Conservation (phyloP, 2,797 vertebrate species). For the Momotus momota region DNA sequence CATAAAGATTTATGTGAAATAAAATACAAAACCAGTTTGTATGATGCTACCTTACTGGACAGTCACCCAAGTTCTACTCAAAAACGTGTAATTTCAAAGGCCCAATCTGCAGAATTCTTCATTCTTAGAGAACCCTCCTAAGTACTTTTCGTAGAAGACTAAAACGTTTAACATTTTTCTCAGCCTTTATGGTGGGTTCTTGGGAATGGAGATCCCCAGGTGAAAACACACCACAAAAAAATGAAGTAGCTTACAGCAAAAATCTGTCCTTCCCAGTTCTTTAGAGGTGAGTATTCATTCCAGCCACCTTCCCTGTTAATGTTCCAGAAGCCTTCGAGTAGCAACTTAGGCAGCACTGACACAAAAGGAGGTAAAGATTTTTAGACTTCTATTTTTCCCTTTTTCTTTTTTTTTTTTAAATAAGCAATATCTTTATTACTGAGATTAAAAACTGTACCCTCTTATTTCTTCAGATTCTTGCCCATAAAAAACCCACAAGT, state of each 20-base stretch:
- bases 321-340: background rate
- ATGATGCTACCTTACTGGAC: background rate
- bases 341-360: background rate
- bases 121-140: background rate
- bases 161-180: background rate
- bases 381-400: background rate
- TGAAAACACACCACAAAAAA: background rate
- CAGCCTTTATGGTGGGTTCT: background rate
- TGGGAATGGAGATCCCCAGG: background rate
- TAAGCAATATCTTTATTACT: background rate
- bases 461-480: background rate
- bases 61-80: background rate
- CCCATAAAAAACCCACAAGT: background rate
- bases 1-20: background rate
- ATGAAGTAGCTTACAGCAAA: background rate
- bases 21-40: background rate
- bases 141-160: background rate
- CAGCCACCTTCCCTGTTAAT: background rate
- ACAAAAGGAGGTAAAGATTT: background rate
- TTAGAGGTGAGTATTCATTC: background rate
- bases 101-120: background rate
- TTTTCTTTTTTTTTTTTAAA: background rate
- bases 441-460: background rate
- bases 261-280: background rate
- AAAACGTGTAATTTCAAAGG: background rate